These are phyloP conservation scores for Drosophila trichaetosa DNA, from an alignment of 2,888 invertebrate species.

Conservation along the genomic window DNA sequence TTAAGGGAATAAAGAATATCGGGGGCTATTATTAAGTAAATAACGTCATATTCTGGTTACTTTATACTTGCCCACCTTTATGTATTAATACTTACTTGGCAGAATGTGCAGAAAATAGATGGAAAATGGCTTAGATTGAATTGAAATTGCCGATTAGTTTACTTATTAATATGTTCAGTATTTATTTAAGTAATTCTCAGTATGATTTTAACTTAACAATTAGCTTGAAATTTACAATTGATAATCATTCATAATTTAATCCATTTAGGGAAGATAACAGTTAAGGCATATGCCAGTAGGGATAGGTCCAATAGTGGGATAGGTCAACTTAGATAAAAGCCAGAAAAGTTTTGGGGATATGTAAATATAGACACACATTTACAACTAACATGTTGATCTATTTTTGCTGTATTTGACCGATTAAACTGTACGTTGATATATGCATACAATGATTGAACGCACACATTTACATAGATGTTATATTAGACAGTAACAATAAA, in stretches of 20 bases:
- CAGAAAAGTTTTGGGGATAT: conserved; percentile 24
- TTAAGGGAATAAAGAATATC: not conserved
- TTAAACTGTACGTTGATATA: conserved; percentile 24
- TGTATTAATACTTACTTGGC: conserved; percentile 33
- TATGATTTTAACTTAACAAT: conserved; percentile 58
- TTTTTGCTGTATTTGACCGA: conserved; percentile 17
- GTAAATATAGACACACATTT: conserved; percentile 47
- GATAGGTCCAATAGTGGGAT: conserved; percentile 2
- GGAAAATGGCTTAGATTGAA: not conserved
- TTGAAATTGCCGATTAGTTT: conserved; percentile 9
- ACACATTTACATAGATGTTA: conserved; percentile 44
- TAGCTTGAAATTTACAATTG: conserved; percentile 60
- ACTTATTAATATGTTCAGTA: conserved; percentile 71
- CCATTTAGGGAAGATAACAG: conserved; percentile 16
- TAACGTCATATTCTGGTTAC: not conserved
- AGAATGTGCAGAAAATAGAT: not conserved
- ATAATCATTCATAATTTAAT: conserved; percentile 30
- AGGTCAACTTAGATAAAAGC: conserved; percentile 15
- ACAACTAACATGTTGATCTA: conserved; percentile 37
- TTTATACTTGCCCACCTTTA: not conserved
- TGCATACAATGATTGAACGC: conserved; percentile 50
- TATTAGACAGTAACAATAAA: conserved; percentile 64
- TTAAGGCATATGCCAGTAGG: conserved; percentile 13
- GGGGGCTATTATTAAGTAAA: not conserved
- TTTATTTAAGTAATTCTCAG: conserved; percentile 74